Base-by-base conservation (phyloP, 92 coral and sea anemone genomes). In the Parazoanthus darwini region DNA sequence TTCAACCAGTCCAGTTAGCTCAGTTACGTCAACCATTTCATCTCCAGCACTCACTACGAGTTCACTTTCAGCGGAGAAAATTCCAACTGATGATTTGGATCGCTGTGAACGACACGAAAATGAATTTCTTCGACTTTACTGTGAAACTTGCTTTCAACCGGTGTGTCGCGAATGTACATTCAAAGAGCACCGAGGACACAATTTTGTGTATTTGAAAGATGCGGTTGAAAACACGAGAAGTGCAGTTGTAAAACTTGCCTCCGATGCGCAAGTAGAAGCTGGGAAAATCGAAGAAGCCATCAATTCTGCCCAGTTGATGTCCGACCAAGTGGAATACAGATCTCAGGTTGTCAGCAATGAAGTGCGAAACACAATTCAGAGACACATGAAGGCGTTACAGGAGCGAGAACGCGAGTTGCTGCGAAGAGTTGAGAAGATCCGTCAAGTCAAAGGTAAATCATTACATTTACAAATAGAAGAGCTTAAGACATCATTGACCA, bases 371-470 rank as follows among this genome's bases (percentile, higher is more conserved):
- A 97, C 98, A 9, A 94, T 96, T 29, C 93, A 94, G 26, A 92
- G 99, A 65, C 99, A 97, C 84, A 97, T 95, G 95, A 84, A 93
- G 20, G 98, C 99, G 11, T 88, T 97, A 39, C 98, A 95, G 59
- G 99, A 97, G 85, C 94, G 99, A 10, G 99, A 97, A 78, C 91
- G 99, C 54, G 98, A 97, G 65, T 88, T 97, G 33, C 88, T 97
- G 39, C 99, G 98, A n/a, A 94, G 99, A 54, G 99, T 97, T 83
- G 99, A 97, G 89, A 97, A 95, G 92, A 95, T 97, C 68, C 93
- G 99, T 36, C 99, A 97, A 95, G 96, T 97, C 16, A 97, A 97
- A 89, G 99, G 99, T 74, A 97, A 94, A 88, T 94, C 99, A 23
- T 91, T 97, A 43, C 99, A 91, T 78, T 90, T 93, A 85, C 99